phyloP scores from a whole-genome alignment of 2,888 invertebrate species.

The Acanthosoma haemorrhoidale region DNA sequence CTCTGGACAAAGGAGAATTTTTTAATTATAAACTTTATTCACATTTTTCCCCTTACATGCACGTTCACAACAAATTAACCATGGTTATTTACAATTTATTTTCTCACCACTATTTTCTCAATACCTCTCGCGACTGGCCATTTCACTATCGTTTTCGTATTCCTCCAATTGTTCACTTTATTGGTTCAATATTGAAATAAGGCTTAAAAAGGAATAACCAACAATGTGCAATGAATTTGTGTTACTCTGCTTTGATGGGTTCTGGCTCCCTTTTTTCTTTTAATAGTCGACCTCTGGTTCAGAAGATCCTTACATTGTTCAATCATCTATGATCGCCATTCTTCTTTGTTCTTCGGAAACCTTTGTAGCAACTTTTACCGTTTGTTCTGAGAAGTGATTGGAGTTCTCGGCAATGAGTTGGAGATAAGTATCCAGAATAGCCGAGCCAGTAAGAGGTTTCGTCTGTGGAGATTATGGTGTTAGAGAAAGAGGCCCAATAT shows the following conservation, averaged over 20 bases:
- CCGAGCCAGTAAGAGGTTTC: slow-evolving; percentile 59
- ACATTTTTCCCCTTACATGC: too few relatives aligned
- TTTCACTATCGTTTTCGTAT: too few relatives aligned
- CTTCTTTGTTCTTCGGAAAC: slow-evolving; percentile 54
- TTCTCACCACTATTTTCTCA: too few relatives aligned
- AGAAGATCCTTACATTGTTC: slow-evolving; percentile 48
- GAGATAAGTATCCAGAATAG: slow-evolving; percentile 78
- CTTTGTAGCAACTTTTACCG: slow-evolving; percentile 56
- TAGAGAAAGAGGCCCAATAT: slow-evolving; percentile 41
- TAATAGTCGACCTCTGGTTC: slow-evolving; percentile 54
- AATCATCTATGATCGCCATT: slow-evolving; percentile 49
- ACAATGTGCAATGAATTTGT: slow-evolving; percentile 13
- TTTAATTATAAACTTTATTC: too few relatives aligned
- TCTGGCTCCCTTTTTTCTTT: slow-evolving; percentile 51
- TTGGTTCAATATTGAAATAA: neutral
- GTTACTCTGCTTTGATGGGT: slow-evolving; percentile 48
- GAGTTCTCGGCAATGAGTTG: slow-evolving; percentile 83
- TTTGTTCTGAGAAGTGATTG: slow-evolving; percentile 61
- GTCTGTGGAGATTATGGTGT: slow-evolving; percentile 50
- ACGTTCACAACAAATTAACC: too few relatives aligned
- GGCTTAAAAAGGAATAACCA: slow-evolving; percentile 16
- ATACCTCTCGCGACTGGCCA: too few relatives aligned
- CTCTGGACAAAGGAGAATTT: too few relatives aligned
- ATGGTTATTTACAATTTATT: too few relatives aligned
- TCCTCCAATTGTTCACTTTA: too few relatives aligned